These are phyloP conservation scores for Myripristis jacobus DNA, from an alignment of 2,797 vertebrate genomes.

Conservation along the genomic window DNA sequence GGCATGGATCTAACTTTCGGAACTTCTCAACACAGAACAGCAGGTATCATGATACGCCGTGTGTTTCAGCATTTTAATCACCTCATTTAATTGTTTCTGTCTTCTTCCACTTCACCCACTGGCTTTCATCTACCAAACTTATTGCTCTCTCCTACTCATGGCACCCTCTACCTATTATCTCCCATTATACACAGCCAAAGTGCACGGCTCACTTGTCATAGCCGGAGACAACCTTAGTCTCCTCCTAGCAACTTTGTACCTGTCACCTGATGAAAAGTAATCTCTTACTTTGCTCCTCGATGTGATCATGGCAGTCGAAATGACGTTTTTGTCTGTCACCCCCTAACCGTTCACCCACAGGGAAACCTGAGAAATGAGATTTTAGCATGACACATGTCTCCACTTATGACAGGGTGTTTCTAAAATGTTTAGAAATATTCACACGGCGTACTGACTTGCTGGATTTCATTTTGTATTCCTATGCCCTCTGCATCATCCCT, in stretches of 20 bases:
- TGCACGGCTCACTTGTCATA: background rate
- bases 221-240: background rate
- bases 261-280: background rate
- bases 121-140: background rate
- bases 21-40: no score
- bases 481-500: background rate
- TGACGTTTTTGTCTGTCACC: background rate
- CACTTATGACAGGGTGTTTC: constrained; percentile 4
- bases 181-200: background rate
- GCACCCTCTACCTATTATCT: background rate
- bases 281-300: background rate
- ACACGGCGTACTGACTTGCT: background rate
- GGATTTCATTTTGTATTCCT: constrained; percentile 9
- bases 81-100: background rate
- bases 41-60: no score
- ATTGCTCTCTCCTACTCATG: background rate
- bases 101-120: background rate
- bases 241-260: background rate
- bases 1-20: no score
- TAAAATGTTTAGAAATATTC: constrained; percentile 13
- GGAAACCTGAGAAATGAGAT: background rate
- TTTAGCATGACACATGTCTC: background rate
- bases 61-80: background rate
- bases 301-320: background rate
- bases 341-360: background rate